Evolutionary conservation across 2,797 vertebrate genomes (phyloP), one percentile per base, ranked within the genome.

Genomic region (Schizopygopsis pylzovi): DNA sequence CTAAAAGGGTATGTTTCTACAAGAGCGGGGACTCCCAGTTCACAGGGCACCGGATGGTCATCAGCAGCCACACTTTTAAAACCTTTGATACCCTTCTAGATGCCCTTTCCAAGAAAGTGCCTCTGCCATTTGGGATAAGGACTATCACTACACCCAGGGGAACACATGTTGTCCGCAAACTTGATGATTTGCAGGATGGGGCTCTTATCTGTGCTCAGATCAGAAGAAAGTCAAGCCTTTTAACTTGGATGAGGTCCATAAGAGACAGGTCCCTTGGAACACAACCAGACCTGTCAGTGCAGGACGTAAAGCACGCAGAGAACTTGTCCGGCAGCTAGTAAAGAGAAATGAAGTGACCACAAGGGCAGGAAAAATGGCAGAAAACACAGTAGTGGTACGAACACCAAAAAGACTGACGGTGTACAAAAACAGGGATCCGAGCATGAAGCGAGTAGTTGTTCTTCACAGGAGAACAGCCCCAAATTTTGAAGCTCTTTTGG

Each of bases 21-120:
- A 99, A 98, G 93, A 99, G 98, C 0, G 98, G 98, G 65, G 98
- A 99, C 90, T 93, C 96, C 3, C 96, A 96, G 63, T 99, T 99
- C 85, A 93, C 93, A 0, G 97, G 97, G 3, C 97, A 99, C 89
- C 95, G 95, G 89, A 95, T 99, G 93, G 96, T 98, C 70, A 93
- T 99, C 88, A 98, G 96, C 28, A 95, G 92, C 70, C 96, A 97
- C 7, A 97, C 97, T 70, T 99, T 98, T 89, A 99, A 99, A 92
- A 97, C 97, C 0, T 99, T 99, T 84, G 98, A 99, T 54, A 96
- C 97, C 59, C 92, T 99, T 56, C 92, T 99, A 86, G 98, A 99
- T 37, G 94, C 93, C 86, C 94, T 99, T 87, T 99, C 98, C 81
- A 95, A 95, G 87, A 96, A 97, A 92, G 97, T 99, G 84, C 97